Base-by-base conservation (phyloP, 2,888 invertebrate species). In the Sphecodes monilicornis region DNA sequence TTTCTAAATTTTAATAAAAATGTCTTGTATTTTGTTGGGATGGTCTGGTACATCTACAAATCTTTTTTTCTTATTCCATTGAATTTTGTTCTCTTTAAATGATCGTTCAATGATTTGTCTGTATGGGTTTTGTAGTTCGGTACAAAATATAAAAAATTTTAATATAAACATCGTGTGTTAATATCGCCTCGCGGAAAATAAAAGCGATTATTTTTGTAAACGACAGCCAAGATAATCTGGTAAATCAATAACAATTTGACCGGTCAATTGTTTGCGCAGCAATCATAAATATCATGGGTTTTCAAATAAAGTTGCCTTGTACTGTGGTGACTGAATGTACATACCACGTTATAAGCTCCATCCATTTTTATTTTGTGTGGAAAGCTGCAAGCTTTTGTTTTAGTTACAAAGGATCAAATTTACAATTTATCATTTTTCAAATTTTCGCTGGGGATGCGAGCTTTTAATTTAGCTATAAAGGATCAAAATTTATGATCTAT, bases 231-330 rank as follows among this genome's bases (percentile, higher is more conserved):
- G 32, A 11, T 36, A 66, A 36, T 64, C 64, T 66, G 66, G 22
- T 66, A 66, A 36, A 66, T 36, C 66, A 39, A 36, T 66, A 36
- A 36, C 36, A 66, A 66, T 66, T 66, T 66, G 66, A 66, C 32
- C 64, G 32, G 32, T 64, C 64, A 64, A 64, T 64, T 29, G 64
- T 64, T 64, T 64, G 64, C 32, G 32, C 32, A 64, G 32, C 64
- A 18, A 64, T 64, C 64, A 64, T 64, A 32, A 29, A 32, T 64
- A 32, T 32, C 64, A 18, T 8, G 32, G 32, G 18, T 29, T 64
- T 64, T 64, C 64, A 76, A 54, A 29, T 36, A 29, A 29, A 76
- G 50, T 39, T 6, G 36, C 13, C 32, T 4, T 18, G 22, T n/a
- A 36, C 8, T 26, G 13, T 4, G 0, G 32, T 64, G 64, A 64